These are phyloP conservation scores for Ictalurus furcatus DNA, from an alignment of 2,113 vertebrate species.

Conservation along the genomic window DNA sequence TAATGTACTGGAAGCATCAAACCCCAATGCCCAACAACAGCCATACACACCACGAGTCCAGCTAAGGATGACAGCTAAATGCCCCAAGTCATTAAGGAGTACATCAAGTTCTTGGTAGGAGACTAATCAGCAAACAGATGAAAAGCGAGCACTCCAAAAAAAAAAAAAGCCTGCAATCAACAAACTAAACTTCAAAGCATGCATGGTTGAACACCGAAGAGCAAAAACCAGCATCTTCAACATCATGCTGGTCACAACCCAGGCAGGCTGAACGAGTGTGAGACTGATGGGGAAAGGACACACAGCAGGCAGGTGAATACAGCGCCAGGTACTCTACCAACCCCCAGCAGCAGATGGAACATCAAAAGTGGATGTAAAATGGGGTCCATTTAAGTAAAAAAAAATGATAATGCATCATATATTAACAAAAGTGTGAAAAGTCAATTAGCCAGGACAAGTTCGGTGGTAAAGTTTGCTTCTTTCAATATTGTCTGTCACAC, in stretches of 20 bases:
- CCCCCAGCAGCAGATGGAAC: background rate
- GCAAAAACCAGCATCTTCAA: background rate
- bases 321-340: background rate
- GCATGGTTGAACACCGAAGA: background rate
- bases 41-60: background rate
- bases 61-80: background rate
- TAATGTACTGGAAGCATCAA: background rate
- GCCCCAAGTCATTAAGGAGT: background rate
- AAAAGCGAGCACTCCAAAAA: background rate
- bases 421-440: background rate
- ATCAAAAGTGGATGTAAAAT: background rate
- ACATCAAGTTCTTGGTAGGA: background rate
- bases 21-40: background rate
- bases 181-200: background rate
- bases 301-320: background rate
- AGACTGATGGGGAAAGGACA: background rate
- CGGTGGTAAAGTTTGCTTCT: background rate
- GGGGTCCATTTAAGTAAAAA: background rate
- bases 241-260: background rate
- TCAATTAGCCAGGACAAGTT: background rate
- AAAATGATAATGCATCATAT: background rate
- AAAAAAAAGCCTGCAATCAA: background rate
- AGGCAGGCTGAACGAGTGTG: background rate
- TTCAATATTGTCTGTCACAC: background rate
- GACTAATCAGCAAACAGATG: background rate